These are phyloP conservation scores for Poecilia picta DNA, from an alignment of 2,797 vertebrate genomes.

Conservation along the genomic window DNA sequence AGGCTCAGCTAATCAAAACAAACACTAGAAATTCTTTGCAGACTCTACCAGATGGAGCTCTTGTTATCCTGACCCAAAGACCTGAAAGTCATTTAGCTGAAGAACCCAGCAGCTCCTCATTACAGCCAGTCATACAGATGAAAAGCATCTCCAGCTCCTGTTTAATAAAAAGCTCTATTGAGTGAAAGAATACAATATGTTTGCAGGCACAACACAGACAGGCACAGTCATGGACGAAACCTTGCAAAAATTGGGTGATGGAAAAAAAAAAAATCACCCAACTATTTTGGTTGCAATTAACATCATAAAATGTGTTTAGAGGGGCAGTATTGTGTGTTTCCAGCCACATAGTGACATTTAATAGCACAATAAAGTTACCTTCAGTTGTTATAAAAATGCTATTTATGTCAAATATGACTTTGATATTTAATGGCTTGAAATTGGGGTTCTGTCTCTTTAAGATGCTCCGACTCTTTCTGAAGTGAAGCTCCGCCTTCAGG, in stretches of 20 bases:
- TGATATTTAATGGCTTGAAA: too few species aligned
- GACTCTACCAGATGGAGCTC: constrained; percentile 17
- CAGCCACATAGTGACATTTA: too few species aligned
- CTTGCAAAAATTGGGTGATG: neutral
- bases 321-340: neutral
- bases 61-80: neutral
- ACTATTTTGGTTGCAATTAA: neutral
- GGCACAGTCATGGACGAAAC: constrained; percentile 1
- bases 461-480: too few species aligned
- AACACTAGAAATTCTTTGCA: constrained; percentile 23
- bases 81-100: constrained; percentile 5
- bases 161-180: constrained; percentile 13
- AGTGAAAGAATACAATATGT: neutral
- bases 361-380: too few species aligned
- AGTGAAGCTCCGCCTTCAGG: too few species aligned
- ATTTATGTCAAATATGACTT: too few species aligned
- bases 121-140: constrained; percentile 36
- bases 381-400: too few species aligned
- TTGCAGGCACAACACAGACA: constrained; percentile 41
- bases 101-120: constrained; percentile 26
- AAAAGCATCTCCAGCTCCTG: constrained; percentile 27
- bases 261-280: neutral
- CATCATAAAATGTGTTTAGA: neutral
- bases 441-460: too few species aligned
- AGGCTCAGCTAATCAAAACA: constrained; percentile 1